Base-by-base conservation (phyloP, 2,113 vertebrate genomes). In the Larimichthys polyactis region DNA sequence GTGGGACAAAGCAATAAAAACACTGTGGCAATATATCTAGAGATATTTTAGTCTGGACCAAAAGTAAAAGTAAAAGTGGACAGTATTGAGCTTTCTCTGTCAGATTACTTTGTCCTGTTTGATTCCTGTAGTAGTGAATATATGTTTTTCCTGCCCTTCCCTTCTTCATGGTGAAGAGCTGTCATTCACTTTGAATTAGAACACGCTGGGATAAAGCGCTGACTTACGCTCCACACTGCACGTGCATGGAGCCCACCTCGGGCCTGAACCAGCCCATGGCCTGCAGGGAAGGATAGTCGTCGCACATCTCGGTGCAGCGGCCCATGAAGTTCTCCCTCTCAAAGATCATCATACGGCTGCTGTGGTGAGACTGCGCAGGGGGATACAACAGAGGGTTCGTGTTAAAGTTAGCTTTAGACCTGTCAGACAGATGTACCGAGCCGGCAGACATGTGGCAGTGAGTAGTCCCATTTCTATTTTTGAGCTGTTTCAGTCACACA, bases 221-320 rank as follows among this genome's bases (percentile, higher is more conserved):
- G 36, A 94, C 95, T 95, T 87, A 95, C 95, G 94, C 94, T 63
- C 95, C 94, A 65, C 91, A 91, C 91, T 95, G 94, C 82, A 96
- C 94, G 0, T 93, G 93, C 94, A 95, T 95, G 90, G 95, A 96
- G 67, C 95, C 95, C 65, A 96, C 95, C 79, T 94, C 85, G 14
- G 92, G 89, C 65, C 27, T 77, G 62, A 86, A 84, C 94, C 94
- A 95, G 81, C 95, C 94, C 94, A 95, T 95, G 74, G 89, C 94
- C 92, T 93, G 93, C 90, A 95, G 94, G 60, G 94, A 95, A n/a
- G 94, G 95, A 87, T 94, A 95, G 81, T 95, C 94, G 11, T 95
- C 94, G 49, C 91, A 93, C 74, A 96, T 55, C 84, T 95, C 94
- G 1, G 87, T 84, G 46, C 73, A 78, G 74, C 81, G 94, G 27